Evolutionary conservation across 2,797 vertebrate genomes (phyloP), one percentile per base, ranked within the genome.

Genomic region (Tragelaphus oryx): DNA sequence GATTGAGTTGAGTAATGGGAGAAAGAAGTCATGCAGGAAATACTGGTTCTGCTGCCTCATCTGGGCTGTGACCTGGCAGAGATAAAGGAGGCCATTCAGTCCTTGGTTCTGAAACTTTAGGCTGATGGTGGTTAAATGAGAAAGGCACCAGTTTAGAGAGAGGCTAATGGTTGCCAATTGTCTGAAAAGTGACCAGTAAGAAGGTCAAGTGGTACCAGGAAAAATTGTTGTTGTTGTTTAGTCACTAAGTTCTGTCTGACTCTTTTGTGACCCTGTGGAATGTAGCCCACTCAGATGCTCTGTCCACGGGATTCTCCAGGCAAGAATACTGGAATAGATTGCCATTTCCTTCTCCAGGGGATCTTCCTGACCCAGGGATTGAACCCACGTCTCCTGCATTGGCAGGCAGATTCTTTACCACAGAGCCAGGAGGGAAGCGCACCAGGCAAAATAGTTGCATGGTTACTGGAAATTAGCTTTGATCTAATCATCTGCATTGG

Each of bases 11-110:
- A 96, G 60, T 91, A 94, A 96, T 71, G 71, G 62, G 82, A 97
- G 93, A 87, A 74, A 75, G 85, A 82, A 62, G 80, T 57, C 78
- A 20, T 50, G 33, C 95, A 76, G 89, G 97, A 97, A 92, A 94
- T 89, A 89, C 94, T n/a, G 26, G 89, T 95, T 92, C 83, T 93
- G 87, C 78, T 52, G 55, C 65, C 55, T 82, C 9, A 41, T 46
- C 78, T 85, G 48, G 62, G 86, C 84, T 87, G 41, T 52, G 93
- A 88, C 95, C 75, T 14, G 41, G 46, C 79, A 89, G 79, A 93
- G 95, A 96, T 93, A 88, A 82, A 89, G n/a, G 37, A 48, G 82
- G 54, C 41, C 80, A 60, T 93, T 68, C 48, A 92, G 12, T 41
- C 50, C 44, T 59, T 20, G 33, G 4, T 20, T 30, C 50, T 62